A percentile compares a stretch with the other conserved stretches of the same genome.
Evolutionary conservation across 2,797 vertebrate species (phyloP).

Genomic region (Anguilla marmorata): DNA sequence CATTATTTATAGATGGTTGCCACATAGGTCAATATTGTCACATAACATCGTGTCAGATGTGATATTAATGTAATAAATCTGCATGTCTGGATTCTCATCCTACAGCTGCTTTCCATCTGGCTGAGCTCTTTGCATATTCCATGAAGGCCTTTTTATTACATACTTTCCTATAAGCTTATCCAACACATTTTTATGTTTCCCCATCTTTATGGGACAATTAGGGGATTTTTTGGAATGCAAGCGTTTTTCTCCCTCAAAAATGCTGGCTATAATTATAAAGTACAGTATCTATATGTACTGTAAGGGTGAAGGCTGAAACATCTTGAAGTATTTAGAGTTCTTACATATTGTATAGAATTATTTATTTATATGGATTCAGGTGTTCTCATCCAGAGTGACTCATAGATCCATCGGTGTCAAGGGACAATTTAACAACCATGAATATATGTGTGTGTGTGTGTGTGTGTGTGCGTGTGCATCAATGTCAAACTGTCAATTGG

Average conservation of each 20-base stretch:
- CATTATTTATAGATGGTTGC: not conserved
- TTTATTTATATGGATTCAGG: not conserved
- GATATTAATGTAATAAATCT: not conserved
- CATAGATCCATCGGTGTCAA: not conserved
- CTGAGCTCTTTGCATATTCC: not conserved
- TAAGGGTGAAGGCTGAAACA: not conserved
- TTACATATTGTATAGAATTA: not conserved
- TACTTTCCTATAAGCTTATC: not conserved
- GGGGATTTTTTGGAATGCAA: not conserved
- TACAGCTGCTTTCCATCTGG: not conserved
- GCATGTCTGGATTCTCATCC: not conserved
- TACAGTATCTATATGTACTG: not conserved
- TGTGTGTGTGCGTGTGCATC: not conserved
- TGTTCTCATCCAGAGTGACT: not conserved
- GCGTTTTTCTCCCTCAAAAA: not conserved
- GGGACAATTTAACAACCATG: not conserved
- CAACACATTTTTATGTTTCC: not conserved
- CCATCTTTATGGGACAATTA: not conserved
- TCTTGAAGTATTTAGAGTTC: too few relatives aligned
- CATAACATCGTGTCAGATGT: not conserved
- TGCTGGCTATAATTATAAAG: not conserved
- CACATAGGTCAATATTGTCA: not conserved
- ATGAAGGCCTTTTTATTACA: not conserved
- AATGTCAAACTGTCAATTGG: not conserved
- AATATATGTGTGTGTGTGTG: not conserved